Percentiles rank a stretch among this genome's conserved stretches.
Conservation (phyloP, 2,113 vertebrate genomes). For the Halcyon senegalensis region DNA sequence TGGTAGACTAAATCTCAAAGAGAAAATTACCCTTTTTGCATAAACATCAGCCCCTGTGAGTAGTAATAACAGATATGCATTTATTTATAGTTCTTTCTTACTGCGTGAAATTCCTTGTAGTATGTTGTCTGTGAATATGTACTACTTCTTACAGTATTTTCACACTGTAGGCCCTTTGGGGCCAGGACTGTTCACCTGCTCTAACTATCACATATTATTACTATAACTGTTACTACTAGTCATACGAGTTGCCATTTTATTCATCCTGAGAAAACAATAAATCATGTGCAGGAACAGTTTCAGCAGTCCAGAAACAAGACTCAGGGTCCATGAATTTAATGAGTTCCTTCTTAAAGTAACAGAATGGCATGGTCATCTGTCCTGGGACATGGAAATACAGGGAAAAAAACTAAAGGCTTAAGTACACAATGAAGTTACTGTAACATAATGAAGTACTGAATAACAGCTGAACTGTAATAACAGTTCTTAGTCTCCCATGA, state of each 20-base stretch:
- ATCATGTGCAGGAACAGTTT: not conserved
- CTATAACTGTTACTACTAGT: not conserved
- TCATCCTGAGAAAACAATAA: not conserved
- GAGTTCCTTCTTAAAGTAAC: not conserved
- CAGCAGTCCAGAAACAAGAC: not conserved
- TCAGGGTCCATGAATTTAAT: not conserved
- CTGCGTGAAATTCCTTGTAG: not conserved
- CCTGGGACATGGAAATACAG: not conserved
- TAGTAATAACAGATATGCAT: not conserved
- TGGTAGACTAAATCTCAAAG: not conserved
- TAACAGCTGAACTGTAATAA: not conserved
- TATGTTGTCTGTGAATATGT: not conserved
- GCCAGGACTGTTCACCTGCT: not conserved
- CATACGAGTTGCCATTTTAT: not conserved
- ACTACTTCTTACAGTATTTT: not conserved
- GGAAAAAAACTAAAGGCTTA: not conserved
- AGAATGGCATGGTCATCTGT: accelerated
- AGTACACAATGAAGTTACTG: not conserved
- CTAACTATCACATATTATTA: not conserved
- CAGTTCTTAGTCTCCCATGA: accelerated
- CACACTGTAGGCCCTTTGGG: not conserved
- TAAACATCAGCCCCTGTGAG: not conserved
- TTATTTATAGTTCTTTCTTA: not conserved
- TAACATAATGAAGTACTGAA: not conserved
- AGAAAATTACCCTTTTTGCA: not conserved